These are phyloP conservation scores for Dicranocentrus wangi DNA, from an alignment of 2,888 invertebrate species.

Conservation along the genomic window DNA sequence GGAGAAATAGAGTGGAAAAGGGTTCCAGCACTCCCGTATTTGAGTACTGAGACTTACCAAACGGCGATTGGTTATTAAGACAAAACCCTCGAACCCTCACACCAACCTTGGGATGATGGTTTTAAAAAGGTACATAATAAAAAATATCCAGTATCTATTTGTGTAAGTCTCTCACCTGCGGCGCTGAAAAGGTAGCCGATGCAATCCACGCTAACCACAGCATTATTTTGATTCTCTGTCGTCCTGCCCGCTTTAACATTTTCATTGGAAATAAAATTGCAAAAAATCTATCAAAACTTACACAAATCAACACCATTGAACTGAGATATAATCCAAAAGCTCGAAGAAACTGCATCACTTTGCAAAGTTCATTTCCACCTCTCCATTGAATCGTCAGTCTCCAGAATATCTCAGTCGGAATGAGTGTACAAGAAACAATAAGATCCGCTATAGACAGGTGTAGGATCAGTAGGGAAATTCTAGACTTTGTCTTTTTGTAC, in stretches of 20 bases:
- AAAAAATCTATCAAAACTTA: conserved; percentile 79
- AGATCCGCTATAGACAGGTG: conserved; percentile 86
- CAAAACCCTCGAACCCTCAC: too few species aligned
- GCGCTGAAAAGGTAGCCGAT: conserved; percentile 81
- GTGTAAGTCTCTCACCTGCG: conserved; percentile 78
- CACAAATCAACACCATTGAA: conserved; percentile 76
- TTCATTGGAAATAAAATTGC: conserved; percentile 84
- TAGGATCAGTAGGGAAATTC: conserved; percentile 81
- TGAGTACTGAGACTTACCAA: too few species aligned
- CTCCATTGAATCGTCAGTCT: conserved; percentile 84
- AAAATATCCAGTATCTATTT: too few species aligned
- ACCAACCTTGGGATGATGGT: too few species aligned
- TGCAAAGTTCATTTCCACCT: conserved; percentile 85
- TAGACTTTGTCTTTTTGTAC: conserved; percentile 81
- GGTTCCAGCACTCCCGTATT: too few species aligned
- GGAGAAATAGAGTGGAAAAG: too few species aligned
- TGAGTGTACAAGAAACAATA: conserved; percentile 86
- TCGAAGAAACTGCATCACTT: conserved; percentile 82
- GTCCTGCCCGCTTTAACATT: conserved; percentile 78
- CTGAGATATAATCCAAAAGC: conserved; percentile 87
- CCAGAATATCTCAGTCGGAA: conserved; percentile 80
- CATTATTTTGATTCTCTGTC: conserved; percentile 83
- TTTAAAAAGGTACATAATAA: too few species aligned
- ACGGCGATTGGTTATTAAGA: too few species aligned
- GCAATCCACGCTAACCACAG: conserved; percentile 81